Percentiles rank a stretch among this genome's conserved stretches.
Evolutionary conservation across 2,888 invertebrate species (phyloP).

Genomic region (Acrobasis consociella): DNA sequence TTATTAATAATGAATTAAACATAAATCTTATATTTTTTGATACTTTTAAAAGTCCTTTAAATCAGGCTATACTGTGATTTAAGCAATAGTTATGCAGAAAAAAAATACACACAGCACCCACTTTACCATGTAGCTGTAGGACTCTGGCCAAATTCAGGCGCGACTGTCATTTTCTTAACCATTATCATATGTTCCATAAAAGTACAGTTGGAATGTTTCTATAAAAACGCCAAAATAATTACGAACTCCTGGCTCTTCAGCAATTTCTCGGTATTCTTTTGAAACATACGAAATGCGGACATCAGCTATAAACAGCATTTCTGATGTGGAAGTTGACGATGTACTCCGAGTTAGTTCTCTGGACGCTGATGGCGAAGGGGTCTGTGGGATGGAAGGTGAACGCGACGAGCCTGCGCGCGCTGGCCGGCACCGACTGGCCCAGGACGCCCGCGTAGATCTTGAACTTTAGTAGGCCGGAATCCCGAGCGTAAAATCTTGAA

Average conservation of each 20-base stretch:
- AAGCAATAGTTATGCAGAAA: no score
- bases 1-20: no score
- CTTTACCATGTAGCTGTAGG: no score
- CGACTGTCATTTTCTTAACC: neutral
- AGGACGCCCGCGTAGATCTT: constrained; percentile 93
- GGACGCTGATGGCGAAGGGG: constrained; percentile 97
- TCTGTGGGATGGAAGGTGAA: constrained; percentile 98
- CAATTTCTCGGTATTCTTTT: constrained; percentile 4
- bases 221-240: neutral
- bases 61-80: no score
- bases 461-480: constrained; percentile 91
- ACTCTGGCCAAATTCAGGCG: no score
- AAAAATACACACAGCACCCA: no score
- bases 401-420: constrained; percentile 92
- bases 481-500: constrained; percentile 90
- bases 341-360: constrained; percentile 95
- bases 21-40: no score
- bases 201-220: neutral
- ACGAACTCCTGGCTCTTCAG: neutral
- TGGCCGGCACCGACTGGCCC: constrained; percentile 86
- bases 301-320: constrained; percentile 79
- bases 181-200: neutral
- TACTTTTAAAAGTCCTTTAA: no score
- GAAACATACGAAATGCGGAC: constrained; percentile 11
- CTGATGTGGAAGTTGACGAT: constrained; percentile 97